These are phyloP conservation scores for Nebria ingens DNA, from an alignment of 1,140 invertebrate genomes.

Conservation along the genomic window DNA sequence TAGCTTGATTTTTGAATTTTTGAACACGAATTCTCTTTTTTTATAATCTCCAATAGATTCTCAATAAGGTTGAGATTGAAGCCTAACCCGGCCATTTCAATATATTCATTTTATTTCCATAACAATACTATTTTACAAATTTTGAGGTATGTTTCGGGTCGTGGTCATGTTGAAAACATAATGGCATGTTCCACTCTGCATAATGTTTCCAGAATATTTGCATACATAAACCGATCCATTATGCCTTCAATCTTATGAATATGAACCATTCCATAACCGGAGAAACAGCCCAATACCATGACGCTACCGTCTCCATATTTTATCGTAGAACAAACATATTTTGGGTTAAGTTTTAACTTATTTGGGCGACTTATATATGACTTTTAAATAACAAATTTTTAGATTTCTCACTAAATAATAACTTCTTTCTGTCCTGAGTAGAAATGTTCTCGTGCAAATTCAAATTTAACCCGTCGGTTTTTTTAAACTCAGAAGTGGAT, in stretches of 20 bases:
- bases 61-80: conserved; percentile 29
- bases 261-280: conserved; percentile 17
- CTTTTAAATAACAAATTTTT: too few relatives aligned
- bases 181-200: conserved; percentile 23
- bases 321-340: too few relatives aligned
- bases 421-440: too few relatives aligned
- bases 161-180: conserved; percentile 24
- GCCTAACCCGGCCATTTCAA: conserved; percentile 26
- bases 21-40: conserved; percentile 4
- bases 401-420: too few relatives aligned
- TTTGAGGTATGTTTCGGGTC: too few relatives aligned
- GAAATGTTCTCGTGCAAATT: too few relatives aligned
- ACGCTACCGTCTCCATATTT: conserved; percentile 21
- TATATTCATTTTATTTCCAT: conserved; percentile 17
- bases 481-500: too few relatives aligned
- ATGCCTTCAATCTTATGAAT: conserved; percentile 18
- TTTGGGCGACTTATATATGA: too few relatives aligned
- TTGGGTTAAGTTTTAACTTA: too few relatives aligned
- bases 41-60: conserved; percentile 21
- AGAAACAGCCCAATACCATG: conserved; percentile 24
- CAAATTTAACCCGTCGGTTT: too few relatives aligned
- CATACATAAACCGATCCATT: conserved; percentile 18
- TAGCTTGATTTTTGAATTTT: conserved; percentile 15
- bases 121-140: conserved; percentile 16
- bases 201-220: conserved; percentile 20